Conservation (phyloP, 2,113 vertebrate species). For the Nibea coibor region DNA sequence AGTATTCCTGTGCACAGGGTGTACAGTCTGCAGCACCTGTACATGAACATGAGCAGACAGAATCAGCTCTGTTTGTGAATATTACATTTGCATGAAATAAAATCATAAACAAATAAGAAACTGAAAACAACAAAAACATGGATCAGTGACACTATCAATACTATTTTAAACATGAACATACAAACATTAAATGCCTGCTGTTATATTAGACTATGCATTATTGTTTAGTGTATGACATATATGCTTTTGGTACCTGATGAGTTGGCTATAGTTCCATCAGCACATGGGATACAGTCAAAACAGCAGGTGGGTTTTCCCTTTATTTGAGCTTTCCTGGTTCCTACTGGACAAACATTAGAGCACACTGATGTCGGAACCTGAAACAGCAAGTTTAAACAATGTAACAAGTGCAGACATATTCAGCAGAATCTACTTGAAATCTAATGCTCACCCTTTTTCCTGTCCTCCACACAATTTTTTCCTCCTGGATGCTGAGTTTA, state of each 20-base stretch:
- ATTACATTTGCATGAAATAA: not conserved
- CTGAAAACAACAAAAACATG: not conserved
- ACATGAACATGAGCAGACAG: not conserved
- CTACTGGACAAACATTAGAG: conserved; percentile 74
- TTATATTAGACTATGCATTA: not conserved
- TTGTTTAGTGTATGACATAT: not conserved
- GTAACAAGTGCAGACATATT: too few species aligned
- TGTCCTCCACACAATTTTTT: conserved; percentile 77
- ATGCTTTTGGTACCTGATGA: conserved; percentile 68
- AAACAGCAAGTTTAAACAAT: not conserved
- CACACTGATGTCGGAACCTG: conserved; percentile 80
- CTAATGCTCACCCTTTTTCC: conserved; percentile 62
- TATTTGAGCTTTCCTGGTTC: conserved; percentile 81
- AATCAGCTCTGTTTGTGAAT: not conserved
- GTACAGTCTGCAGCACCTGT: conserved; percentile 81
- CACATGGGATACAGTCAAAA: conserved; percentile 86
- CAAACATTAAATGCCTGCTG: not conserved
- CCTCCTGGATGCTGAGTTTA: conserved; percentile 75
- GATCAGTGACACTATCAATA: too few species aligned
- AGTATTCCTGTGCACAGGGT: conserved; percentile 76
- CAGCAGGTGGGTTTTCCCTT: conserved; percentile 83
- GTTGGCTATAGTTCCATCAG: conserved; percentile 83
- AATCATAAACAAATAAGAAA: too few species aligned
- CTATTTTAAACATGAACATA: not conserved
- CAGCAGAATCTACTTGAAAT: not conserved